These are phyloP conservation scores for Rhea pennata DNA, from an alignment of 2,113 vertebrate genomes.

Conservation along the genomic window DNA sequence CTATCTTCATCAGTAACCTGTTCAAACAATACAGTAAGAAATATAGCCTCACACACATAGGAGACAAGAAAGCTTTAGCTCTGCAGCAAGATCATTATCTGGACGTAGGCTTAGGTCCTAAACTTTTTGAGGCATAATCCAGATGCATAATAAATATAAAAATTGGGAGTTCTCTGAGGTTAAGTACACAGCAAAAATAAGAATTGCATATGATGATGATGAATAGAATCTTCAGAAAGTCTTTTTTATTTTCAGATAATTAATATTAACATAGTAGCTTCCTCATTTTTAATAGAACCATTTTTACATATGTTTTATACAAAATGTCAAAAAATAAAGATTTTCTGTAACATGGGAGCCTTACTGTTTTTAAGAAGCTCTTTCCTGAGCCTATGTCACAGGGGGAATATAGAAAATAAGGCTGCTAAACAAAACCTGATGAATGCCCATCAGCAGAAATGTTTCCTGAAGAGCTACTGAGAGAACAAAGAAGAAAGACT, in stretches of 20 bases:
- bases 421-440: neutral
- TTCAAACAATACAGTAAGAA: neutral
- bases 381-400: neutral
- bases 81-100: neutral
- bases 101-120: neutral
- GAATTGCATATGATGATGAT: neutral
- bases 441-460: neutral
- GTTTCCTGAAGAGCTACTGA: neutral
- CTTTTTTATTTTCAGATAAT: neutral
- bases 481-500: neutral
- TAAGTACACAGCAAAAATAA: neutral
- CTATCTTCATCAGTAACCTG: neutral
- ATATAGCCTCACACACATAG: neutral
- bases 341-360: neutral
- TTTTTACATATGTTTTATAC: neutral
- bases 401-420: neutral
- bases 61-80: neutral
- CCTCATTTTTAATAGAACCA: neutral
- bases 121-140: neutral
- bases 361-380: neutral
- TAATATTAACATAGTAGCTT: neutral
- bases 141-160: neutral
- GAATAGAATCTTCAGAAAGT: neutral
- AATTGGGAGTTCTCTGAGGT: neutral
- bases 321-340: accelerated